Evolutionary conservation across 1,140 invertebrate genomes (phyloP), one percentile per base, ranked within the genome.

Genomic region (Euborellia annulipes): DNA sequence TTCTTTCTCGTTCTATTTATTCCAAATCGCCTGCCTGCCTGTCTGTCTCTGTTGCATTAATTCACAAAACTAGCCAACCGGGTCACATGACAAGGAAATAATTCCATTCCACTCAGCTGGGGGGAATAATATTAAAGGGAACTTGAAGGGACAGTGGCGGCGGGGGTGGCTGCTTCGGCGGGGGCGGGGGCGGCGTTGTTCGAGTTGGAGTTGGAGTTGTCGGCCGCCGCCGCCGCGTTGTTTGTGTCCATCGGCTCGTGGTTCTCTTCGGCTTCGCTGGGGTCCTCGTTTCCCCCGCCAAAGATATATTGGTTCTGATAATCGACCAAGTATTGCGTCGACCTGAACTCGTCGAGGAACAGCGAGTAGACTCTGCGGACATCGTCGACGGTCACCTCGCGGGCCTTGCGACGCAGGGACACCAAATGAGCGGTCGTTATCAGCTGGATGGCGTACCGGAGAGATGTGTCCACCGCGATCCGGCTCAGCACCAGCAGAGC

Each of bases 391-490:
- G 48, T 56, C 51, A 83, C 83, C 69, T 89, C 84, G 3, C 73
- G 76, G 3, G 85, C 82, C 68, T 95, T 96, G 50, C 74, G 78
- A 66, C 71, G 75, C 21, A 73, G 71, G 45, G 87, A 79, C 23
- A 97, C 86, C 18, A 99, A 73, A 57, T 84, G 86, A 0, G 95
- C 85, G 0, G 90, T 87, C 30, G 92, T 95, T 52, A 99, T 98
- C 3, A 99, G 71, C 59, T 99, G 95, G 64, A 98, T 98, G n/a
- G 91, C 85, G 65, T 99, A 98, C 53, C 93, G 73, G 2, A 97
- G 68, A 2, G 91, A 93, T 0, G 91, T 94, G 62, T 94, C 89
- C 19, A 81, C 76, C 11, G 89, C 91, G 39, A 98, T 93, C 22
- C 85, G 75, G 1, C 92, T 94, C 16, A 99, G 67, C 11, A 97